phyloP scores from a whole-genome alignment of 2,888 invertebrate genomes.

The Drosophila fungiperda region DNA sequence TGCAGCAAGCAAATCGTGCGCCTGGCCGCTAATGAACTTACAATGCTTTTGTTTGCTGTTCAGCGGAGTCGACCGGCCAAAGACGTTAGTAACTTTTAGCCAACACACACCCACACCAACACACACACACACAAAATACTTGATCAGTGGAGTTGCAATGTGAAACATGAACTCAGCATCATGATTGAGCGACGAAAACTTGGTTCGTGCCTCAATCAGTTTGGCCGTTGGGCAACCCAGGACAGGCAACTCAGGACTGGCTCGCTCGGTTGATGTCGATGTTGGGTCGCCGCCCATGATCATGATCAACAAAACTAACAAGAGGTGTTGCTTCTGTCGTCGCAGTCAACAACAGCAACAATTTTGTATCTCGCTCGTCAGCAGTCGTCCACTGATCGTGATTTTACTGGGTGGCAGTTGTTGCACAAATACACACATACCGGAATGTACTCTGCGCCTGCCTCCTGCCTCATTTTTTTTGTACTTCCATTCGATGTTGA shows the following conservation, averaged over 20 bases:
- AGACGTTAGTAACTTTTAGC: conserved; percentile 12
- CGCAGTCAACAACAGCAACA: conserved; percentile 41
- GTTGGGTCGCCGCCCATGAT: conserved; percentile 36
- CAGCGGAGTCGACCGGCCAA: conserved; percentile 32
- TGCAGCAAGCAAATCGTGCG: conserved; percentile 70
- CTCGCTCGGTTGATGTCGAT: conserved; percentile 12
- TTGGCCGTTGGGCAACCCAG: conserved; percentile 36
- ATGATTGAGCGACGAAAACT: conserved; percentile 72
- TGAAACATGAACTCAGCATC: conserved; percentile 67
- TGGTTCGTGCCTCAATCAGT: conserved; percentile 59
- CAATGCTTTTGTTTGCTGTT: conserved; percentile 62
- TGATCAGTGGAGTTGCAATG: conserved; percentile 59
- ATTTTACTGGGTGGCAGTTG: conserved; percentile 70
- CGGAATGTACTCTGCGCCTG: neutral
- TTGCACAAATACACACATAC: conserved; percentile 2
- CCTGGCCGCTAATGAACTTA: conserved; percentile 82
- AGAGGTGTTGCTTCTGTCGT: conserved; percentile 81
- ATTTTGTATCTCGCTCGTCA: conserved; percentile 64
- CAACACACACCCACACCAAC: conserved; percentile 24
- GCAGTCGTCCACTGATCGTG: conserved; percentile 58
- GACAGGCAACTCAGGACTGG: conserved; percentile 10
- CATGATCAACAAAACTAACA: conserved; percentile 83
- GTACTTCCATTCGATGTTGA: conserved; percentile 44
- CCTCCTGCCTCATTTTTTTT: neutral
- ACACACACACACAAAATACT: conserved; percentile 13